Percentiles rank a stretch among this genome's conserved stretches.
Conservation (phyloP, 2,888 invertebrate genomes). For the Polymixis flavicincta region DNA sequence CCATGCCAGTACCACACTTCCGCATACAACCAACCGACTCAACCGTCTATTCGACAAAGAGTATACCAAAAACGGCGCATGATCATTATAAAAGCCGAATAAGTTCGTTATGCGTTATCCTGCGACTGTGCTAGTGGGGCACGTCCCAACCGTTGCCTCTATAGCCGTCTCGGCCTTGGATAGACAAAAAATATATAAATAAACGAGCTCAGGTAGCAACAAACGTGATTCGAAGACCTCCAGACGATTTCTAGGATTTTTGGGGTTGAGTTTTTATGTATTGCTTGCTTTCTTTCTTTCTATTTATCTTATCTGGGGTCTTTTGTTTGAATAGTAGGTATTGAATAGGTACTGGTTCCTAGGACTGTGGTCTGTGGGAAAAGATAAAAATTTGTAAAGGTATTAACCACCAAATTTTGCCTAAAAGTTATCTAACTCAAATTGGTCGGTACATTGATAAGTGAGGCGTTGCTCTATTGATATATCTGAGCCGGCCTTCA, state of each 20-base stretch:
- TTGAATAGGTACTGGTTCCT: not conserved
- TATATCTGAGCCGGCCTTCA: not conserved
- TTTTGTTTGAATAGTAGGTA: slow-evolving; percentile 8
- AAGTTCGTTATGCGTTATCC: slow-evolving; percentile 70
- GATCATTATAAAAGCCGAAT: slow-evolving; percentile 58
- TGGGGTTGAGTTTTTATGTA: slow-evolving; percentile 33
- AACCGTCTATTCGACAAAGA: slow-evolving; percentile 41
- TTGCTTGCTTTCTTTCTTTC: slow-evolving; percentile 32
- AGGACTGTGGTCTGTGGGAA: not conserved
- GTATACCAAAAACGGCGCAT: slow-evolving; percentile 41
- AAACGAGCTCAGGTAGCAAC: slow-evolving; percentile 77
- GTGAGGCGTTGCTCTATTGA: not conserved
- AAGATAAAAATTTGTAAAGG: not conserved
- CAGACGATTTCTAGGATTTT: slow-evolving; percentile 51
- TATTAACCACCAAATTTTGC: not conserved
- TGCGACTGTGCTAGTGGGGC: slow-evolving; percentile 54
- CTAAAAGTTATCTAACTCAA: not conserved
- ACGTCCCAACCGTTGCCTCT: slow-evolving; percentile 67
- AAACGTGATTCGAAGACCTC: slow-evolving; percentile 72
- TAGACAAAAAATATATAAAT: slow-evolving; percentile 68
- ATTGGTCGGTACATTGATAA: not conserved
- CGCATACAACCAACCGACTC: slow-evolving; percentile 13
- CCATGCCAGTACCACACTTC: not conserved
- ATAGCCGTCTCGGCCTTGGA: slow-evolving; percentile 73
- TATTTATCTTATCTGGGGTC: slow-evolving; percentile 6